A percentile compares a stretch with the other conserved stretches of the same genome.
phyloP scores from a whole-genome alignment of 2,113 vertebrate genomes.

The Xenus cinereus region DNA sequence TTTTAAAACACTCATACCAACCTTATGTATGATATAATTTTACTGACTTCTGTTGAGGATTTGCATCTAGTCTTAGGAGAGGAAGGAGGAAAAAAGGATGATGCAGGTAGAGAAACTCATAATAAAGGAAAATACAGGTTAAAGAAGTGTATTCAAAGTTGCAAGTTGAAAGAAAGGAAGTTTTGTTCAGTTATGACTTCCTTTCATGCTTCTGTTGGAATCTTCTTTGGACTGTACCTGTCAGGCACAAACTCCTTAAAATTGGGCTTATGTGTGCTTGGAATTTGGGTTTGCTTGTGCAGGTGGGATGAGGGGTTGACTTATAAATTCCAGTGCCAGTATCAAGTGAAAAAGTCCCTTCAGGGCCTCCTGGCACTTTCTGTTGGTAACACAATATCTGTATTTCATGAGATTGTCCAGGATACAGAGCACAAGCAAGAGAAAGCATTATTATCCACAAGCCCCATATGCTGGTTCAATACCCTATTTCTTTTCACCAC shows the following conservation, averaged over 20 bases:
- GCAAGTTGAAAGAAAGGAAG: background rate
- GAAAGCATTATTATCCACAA: background rate
- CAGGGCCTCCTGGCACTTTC: background rate
- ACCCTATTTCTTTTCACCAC: background rate
- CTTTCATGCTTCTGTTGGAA: background rate
- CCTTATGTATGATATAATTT: background rate
- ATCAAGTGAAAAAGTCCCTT: background rate
- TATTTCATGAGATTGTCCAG: background rate
- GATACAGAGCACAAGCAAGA: background rate
- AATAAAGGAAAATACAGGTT: background rate
- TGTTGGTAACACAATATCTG: background rate
- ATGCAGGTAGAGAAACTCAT: background rate
- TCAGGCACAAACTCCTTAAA: background rate
- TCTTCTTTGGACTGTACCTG: background rate
- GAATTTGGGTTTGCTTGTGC: background rate
- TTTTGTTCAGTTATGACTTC: background rate
- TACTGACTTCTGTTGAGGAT: background rate
- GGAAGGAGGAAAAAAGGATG: background rate
- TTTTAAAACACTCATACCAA: background rate
- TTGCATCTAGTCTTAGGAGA: background rate
- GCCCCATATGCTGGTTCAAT: background rate
- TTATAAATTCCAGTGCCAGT: background rate
- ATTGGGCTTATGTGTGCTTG: background rate
- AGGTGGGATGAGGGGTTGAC: background rate
- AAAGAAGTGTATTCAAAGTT: background rate